These are phyloP conservation scores for Epizoanthus stellaris DNA, from an alignment of 92 coral and sea anemone species.

Conservation along the genomic window DNA sequence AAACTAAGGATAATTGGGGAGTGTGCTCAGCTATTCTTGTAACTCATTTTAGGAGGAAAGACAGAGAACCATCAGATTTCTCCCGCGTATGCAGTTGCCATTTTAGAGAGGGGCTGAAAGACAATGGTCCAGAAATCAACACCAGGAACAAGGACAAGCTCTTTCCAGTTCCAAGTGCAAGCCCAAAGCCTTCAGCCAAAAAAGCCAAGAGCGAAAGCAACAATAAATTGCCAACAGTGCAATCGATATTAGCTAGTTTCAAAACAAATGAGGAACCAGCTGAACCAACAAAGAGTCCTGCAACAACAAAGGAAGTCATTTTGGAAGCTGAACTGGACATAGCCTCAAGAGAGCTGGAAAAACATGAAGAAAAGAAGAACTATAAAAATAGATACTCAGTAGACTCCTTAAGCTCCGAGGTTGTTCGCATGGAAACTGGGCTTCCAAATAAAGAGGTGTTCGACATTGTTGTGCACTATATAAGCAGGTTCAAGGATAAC, in stretches of 20 bases:
- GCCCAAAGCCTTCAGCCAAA: conserved; percentile 16
- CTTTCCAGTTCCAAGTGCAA: conserved; percentile 26
- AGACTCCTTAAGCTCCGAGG: conserved; percentile 31
- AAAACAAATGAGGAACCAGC: conserved; percentile 33
- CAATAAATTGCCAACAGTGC: conserved; percentile 13
- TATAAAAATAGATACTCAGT: conserved; percentile 45
- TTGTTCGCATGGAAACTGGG: conserved; percentile 40
- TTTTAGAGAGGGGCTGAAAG: conserved; percentile 61
- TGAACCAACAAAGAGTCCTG: conserved; percentile 4
- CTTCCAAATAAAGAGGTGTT: conserved; percentile 30
- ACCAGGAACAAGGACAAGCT: conserved; percentile 15
- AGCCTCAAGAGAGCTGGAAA: conserved; percentile 38
- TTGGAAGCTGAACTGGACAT: conserved; percentile 44
- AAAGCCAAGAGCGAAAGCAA: conserved; percentile 20
- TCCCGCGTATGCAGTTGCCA: conserved; percentile 64
- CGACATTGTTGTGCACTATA: conserved; percentile 33
- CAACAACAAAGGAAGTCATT: conserved; percentile 44
- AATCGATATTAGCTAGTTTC: conserved; percentile 27
- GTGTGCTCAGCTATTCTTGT: conserved; percentile 25
- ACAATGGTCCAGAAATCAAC: conserved; percentile 43
- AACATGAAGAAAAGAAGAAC: conserved; percentile 16
- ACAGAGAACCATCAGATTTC: conserved; percentile 52
- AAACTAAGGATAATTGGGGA: conserved; percentile 6
- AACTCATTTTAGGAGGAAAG: conserved; percentile 39
- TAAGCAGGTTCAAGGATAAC: conserved; percentile 25